These are phyloP conservation scores for Corydoras sp. DNA, from an alignment of 2,113 vertebrate species.

Conservation along the genomic window DNA sequence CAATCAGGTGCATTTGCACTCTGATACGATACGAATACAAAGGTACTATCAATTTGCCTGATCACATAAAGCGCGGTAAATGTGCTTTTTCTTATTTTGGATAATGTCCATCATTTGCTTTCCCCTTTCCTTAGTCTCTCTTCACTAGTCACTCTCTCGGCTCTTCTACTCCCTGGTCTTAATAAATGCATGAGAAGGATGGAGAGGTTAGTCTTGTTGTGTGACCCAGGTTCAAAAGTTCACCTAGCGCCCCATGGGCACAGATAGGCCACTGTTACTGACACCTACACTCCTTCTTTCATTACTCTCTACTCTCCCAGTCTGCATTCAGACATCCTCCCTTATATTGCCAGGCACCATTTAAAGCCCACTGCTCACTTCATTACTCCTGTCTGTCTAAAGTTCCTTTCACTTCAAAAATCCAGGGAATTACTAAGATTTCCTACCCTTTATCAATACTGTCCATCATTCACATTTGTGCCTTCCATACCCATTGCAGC, in stretches of 20 bases:
- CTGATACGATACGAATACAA: constrained; percentile 84
- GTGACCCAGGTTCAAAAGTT: constrained; percentile 92
- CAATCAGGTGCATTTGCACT: constrained; percentile 72
- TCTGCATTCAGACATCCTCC: constrained; percentile 7
- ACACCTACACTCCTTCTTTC: constrained; percentile 53
- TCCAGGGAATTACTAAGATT: no score
- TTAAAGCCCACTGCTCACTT: constrained; percentile 23
- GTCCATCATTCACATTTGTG: no score
- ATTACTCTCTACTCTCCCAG: constrained; percentile 15
- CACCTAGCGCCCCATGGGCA: constrained; percentile 80
- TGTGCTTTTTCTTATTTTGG: constrained; percentile 66
- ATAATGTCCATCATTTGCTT: no score
- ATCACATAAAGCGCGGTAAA: constrained; percentile 73
- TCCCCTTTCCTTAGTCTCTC: no score
- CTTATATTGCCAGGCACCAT: neutral
- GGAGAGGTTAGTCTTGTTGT: constrained; percentile 62
- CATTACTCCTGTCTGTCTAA: constrained; percentile 36
- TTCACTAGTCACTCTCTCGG: neutral
- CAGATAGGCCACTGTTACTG: constrained; percentile 44
- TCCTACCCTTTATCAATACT: no score
- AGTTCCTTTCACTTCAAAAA: neutral
- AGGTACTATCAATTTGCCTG: constrained; percentile 82
- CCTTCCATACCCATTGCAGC: no score
- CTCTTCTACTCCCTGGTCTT: constrained; percentile 28
- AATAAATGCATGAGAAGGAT: constrained; percentile 69